phyloP scores from a whole-genome alignment of 2,113 vertebrate genomes.

The Platycercus adscitus region DNA sequence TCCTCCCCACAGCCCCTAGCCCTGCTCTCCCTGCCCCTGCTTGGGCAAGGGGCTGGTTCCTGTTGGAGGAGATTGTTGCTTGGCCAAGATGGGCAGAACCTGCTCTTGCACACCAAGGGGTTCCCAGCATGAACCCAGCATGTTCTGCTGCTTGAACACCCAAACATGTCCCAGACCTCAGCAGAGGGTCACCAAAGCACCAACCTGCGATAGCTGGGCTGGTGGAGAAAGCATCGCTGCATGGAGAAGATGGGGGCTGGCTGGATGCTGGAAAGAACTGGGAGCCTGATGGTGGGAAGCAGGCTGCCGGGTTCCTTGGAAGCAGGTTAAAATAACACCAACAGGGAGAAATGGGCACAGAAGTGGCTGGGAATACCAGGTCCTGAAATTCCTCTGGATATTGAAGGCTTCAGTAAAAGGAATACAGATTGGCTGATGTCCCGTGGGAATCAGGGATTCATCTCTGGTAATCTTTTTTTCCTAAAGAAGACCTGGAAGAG shows the following conservation, averaged over 20 bases:
- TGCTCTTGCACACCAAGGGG: accelerated
- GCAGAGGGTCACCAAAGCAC: not conserved
- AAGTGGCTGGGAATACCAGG: not conserved
- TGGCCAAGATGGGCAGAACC: not conserved
- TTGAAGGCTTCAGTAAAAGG: not conserved
- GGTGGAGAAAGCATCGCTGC: not conserved
- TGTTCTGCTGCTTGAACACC: not conserved
- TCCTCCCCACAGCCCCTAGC: not conserved
- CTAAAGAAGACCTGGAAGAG: not conserved
- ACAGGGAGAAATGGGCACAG: not conserved
- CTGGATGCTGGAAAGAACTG: not conserved
- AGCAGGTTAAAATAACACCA: not conserved
- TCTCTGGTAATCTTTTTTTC: not conserved
- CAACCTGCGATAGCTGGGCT: not conserved
- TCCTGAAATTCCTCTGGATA: not conserved
- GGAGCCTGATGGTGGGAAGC: accelerated
- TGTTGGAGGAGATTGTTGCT: not conserved
- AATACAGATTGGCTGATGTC: not conserved
- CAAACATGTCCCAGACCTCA: not conserved
- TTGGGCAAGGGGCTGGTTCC: not conserved
- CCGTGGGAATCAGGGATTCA: not conserved
- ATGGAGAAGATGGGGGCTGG: not conserved
- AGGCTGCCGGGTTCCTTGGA: not conserved
- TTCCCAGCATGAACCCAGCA: not conserved
- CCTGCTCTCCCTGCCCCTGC: accelerated